phyloP scores from a whole-genome alignment of 2,888 invertebrate species.

The Ashinkailepas kermadecensis region DNA sequence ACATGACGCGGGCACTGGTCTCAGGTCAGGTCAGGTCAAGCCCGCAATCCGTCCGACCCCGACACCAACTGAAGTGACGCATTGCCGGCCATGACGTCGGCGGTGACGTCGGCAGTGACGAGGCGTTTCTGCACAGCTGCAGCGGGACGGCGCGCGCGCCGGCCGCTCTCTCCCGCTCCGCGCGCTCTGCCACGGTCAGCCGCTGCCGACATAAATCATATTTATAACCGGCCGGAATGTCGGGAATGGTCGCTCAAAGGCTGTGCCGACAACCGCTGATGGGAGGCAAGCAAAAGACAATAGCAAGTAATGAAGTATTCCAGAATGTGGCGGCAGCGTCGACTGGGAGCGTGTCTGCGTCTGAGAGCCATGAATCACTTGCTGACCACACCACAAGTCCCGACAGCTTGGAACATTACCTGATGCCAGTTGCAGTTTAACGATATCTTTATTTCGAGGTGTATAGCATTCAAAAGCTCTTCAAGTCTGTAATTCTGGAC shows the following conservation, averaged over 20 bases:
- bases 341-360: neutral
- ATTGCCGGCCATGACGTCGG: too few relatives aligned
- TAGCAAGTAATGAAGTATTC: slow-evolving; percentile 13
- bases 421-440: too few relatives aligned
- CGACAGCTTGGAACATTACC: too few relatives aligned
- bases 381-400: too few relatives aligned
- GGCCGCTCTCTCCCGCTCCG: neutral
- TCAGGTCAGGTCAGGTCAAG: too few relatives aligned
- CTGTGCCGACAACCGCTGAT: neutral
- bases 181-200: neutral
- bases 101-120: too few relatives aligned
- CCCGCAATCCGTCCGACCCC: too few relatives aligned
- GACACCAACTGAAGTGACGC: too few relatives aligned
- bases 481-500: too few relatives aligned
- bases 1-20: too few relatives aligned
- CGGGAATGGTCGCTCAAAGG: slow-evolving; percentile 13
- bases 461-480: too few relatives aligned
- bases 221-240: slow-evolving; percentile 3
- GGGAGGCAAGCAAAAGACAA: slow-evolving; percentile 17
- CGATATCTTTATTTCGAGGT: too few relatives aligned
- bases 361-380: neutral
- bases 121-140: neutral
- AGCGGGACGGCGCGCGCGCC: neutral
- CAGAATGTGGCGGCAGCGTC: neutral
- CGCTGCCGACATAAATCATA: neutral